Base-by-base conservation (phyloP, 2,888 invertebrate genomes). In the Rhimphoctona megacephalus region DNA sequence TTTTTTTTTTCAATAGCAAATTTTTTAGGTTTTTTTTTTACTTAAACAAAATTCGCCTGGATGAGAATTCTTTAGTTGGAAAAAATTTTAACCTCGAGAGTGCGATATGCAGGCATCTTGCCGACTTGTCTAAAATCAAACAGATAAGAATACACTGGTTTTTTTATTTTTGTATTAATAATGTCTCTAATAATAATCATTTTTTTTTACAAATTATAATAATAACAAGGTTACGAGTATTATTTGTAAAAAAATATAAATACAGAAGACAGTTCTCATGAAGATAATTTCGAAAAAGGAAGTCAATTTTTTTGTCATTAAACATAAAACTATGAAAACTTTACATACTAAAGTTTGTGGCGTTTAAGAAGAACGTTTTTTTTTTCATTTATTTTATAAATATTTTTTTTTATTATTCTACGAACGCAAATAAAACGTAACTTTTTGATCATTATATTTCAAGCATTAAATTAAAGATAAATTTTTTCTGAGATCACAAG, bases 81-180 rank as follows among this genome's bases (percentile, higher is more conserved):
- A 67, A 67, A 36, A 67, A 67, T n/a, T 61, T 14, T n/a, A n/a
- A n/a, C n/a, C 66, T n/a, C 66, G 66, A 8, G 17, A 36, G 11
- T 66, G 19, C 19, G n/a, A 36, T 25, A 14, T 66, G 66, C 66
- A n/a, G n/a, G n/a, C 39, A n/a, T 39, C n/a, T 67, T 39, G 39
- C n/a, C 17, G 66, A n/a, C 39, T 39, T 14, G 66, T 43, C 43
- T 69, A 43, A 46, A 69, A 39, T n/a, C 1, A 30, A 72, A 72
- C 8, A 30, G 0, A 17, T 11, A 30, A 30, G 9, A 8, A 49
- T 49, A 46, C n/a, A 72, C 19, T 49, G 17, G 19, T 52, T 9
- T 19, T 33, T 11, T 17, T 36, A 39, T 67, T 9, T 22, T n/a
- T 5, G 39, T 9, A 9, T 25, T 39, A 66, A n/a, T 36, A 36